Base-by-base conservation (phyloP, 2,113 vertebrate species). In the Rana temporaria region DNA sequence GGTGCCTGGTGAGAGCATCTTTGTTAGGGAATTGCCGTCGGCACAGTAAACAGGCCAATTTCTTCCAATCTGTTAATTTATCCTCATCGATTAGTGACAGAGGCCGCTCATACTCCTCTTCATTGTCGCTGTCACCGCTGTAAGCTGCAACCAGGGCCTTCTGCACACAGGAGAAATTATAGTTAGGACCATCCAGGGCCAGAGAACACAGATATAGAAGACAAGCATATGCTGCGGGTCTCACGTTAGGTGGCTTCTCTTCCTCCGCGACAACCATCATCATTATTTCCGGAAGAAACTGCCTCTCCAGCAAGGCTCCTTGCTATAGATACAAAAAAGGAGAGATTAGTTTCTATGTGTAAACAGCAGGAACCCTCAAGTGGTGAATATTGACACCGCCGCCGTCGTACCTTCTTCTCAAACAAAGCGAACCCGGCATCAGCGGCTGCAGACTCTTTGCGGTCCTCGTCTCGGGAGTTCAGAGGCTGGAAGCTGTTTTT, bases 11-110 rank as follows among this genome's bases (percentile, higher is more conserved):
- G 19, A 99, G 89, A 65, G 94, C 92, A 11, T 99, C 98, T 90
- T 94, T 99, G 86, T 95, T 99, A 38, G 98, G 98, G 86, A 99
- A 99, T 70, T 99, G 97, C 75, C 98, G 94, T 84, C 98, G 93
- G 85, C 98, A 99, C 6, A 99, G 91, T 78, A 99, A 86, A 79
- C 98, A 99, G 14, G 98, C 98, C 90, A 99, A 87, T 88, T 99
- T 99, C 81, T 95, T 96, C 97, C 97, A 99, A 90, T 99, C 98
- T 0, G 96, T 98, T 83, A 99, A 84, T 72, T 97, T 98, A 84
- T 98, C 96, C 63, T 94, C 94, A 64, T 90, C 89, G 11, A 92
- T 93, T 11, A 97, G 96, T 0, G 56, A 79, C 12, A 93, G 89
- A 69, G 92, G 90, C 20, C 97, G 95, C 14, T 91, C 85, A 4